A percentile compares a stretch with the other conserved stretches of the same genome.
Conservation (phyloP, 2,113 vertebrate species). For the Sebastes fasciatus region DNA sequence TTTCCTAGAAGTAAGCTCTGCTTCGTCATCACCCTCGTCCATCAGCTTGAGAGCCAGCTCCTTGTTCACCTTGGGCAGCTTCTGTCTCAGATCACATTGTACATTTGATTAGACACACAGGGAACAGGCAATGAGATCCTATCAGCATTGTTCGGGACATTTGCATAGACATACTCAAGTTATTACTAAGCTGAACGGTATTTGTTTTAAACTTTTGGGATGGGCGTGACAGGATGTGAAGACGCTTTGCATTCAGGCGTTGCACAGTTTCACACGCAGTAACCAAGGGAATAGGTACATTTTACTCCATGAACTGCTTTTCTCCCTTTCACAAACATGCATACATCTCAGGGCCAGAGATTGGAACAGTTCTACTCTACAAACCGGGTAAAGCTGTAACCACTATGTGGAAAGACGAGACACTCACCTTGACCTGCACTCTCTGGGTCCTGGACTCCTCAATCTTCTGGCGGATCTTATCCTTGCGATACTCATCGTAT, state of each 20-base stretch:
- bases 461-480: constrained; percentile 97
- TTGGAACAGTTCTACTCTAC: too few relatives aligned
- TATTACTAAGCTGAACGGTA: not conserved
- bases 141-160: not conserved
- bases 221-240: not conserved
- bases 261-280: too few relatives aligned
- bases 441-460: constrained; percentile 94
- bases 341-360: too few relatives aligned
- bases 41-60: constrained; percentile 96
- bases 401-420: not conserved
- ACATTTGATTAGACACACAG: not conserved
- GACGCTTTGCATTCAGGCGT: too few relatives aligned
- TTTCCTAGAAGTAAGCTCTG: constrained; percentile 82
- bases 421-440: constrained; percentile 93
- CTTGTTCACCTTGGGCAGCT: constrained; percentile 96
- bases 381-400: too few relatives aligned
- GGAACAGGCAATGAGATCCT: not conserved
- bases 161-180: not conserved
- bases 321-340: too few relatives aligned
- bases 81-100: constrained; percentile 78
- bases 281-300: not conserved
- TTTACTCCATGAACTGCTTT: not conserved
- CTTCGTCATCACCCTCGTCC: constrained; percentile 90
- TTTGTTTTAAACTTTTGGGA: not conserved
- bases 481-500: constrained; percentile 96